Evolutionary conservation across 2,888 invertebrate genomes (phyloP).

Genomic region (Pandemis corylana): DNA sequence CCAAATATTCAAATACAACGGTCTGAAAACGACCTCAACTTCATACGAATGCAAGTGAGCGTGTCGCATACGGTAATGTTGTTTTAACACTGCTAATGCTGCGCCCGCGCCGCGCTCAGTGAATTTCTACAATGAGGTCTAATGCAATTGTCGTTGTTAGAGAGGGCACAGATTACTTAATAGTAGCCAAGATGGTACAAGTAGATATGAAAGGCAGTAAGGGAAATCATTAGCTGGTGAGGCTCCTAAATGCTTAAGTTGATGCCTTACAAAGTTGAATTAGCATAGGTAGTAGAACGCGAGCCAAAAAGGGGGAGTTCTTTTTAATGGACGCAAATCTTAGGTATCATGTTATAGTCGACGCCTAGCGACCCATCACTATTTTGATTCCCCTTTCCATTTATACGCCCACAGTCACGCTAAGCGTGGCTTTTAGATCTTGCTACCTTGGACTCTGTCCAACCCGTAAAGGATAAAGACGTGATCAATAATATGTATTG

Average conservation of each 20-base stretch:
- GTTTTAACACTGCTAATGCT: conserved; percentile 81
- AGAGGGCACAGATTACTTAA: conserved; percentile 5
- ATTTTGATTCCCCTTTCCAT: too few relatives aligned
- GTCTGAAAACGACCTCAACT: conserved; percentile 63
- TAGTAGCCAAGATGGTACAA: background rate
- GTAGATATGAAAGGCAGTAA: background rate
- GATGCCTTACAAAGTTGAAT: too few relatives aligned
- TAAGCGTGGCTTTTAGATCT: too few relatives aligned
- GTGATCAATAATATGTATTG: too few relatives aligned
- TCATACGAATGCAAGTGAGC: conserved; percentile 69
- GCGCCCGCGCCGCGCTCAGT: conserved; percentile 52
- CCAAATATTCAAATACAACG: conserved; percentile 38
- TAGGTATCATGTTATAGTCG: too few relatives aligned
- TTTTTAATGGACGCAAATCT: too few relatives aligned
- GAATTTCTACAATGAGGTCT: conserved; percentile 19
- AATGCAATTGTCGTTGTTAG: conserved; percentile 28
- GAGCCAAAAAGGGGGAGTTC: too few relatives aligned
- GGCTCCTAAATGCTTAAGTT: background rate
- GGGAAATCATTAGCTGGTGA: background rate
- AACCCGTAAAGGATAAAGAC: too few relatives aligned
- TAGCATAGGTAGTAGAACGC: too few relatives aligned
- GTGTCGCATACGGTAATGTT: conserved; percentile 71
- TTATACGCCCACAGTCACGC: too few relatives aligned
- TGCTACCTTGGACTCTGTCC: too few relatives aligned
- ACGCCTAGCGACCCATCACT: too few relatives aligned